Evolutionary conservation across 1,140 invertebrate genomes (phyloP), one percentile per base, ranked within the genome.

Genomic region (Caenorhabditis latens): DNA sequence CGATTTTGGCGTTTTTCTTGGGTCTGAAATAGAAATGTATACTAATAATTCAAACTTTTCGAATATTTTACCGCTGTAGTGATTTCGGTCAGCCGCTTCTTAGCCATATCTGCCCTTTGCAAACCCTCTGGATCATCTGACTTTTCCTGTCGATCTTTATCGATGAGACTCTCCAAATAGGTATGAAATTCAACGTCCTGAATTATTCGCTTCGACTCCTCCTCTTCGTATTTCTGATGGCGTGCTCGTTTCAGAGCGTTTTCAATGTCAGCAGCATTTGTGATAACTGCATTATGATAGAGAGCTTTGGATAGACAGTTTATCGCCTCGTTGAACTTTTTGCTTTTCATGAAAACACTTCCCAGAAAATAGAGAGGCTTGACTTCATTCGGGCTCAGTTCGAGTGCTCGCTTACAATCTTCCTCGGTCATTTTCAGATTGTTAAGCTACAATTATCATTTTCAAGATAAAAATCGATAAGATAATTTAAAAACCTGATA

Each of bases 1-100:
- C 87, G 48, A 19, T 63, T 71, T 57, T 53, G 53, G 6, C 83
- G 87, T 58, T 84, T 55, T 40, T 88, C 87, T 11, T 88, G 85
- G 5, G 65, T 65, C 87, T 88, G 9, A 32, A 50, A 86, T 19
- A 32, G 32, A 63, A 32, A n/a, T n/a, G 8, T 32, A 7, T 61
- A 61, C 16, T n/a, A n/a, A n/a, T n/a, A n/a, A 61, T 2, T 19
- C 1, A 7, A 61, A 32, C 32, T 32, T 32, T 32, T 32, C 32
- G 32, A 1, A 32, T 32, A 32, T 32, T 32, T 16, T n/a, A 79
- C 71, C 71, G 46, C 43, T 14, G 46, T 5, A n/a, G 71, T 50
- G n/a, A 79, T 42, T 50, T 79, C 71, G 0, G 46, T 32, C 4
- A 79, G 46, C n/a, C 71, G 71, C n/a, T 79, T 79, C 50, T 79